A percentile compares a stretch with the other conserved stretches of the same genome.
These are phyloP conservation scores for Podarcis lilfordi DNA, from an alignment of 2,797 vertebrate species.

Conservation along the genomic window DNA sequence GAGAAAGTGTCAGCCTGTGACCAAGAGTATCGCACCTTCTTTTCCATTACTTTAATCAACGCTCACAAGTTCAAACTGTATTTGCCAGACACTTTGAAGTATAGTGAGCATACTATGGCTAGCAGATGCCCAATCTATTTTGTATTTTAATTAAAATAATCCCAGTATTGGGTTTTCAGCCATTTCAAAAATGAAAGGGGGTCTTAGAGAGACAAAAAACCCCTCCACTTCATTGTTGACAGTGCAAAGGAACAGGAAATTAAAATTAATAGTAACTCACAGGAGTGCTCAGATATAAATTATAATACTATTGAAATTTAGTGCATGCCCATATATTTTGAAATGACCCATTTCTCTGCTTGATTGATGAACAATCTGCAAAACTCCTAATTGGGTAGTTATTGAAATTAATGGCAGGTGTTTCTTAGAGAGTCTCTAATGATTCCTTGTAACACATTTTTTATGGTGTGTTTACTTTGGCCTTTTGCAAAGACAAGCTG, in stretches of 20 bases:
- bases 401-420: slow-evolving; percentile 59
- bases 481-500: neutral
- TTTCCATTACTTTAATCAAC: slow-evolving; percentile 2
- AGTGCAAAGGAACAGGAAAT: slow-evolving; percentile 40
- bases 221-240: slow-evolving; percentile 24
- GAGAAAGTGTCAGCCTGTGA: neutral
- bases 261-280: slow-evolving; percentile 50
- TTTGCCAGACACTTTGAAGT: slow-evolving; percentile 3
- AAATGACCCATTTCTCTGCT: slow-evolving; percentile 56
- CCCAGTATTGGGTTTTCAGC: slow-evolving; percentile 38
- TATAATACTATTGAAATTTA: slow-evolving; percentile 21
- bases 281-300: slow-evolving; percentile 21
- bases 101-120: neutral
- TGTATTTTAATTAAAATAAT: neutral
- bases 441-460: neutral
- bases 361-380: slow-evolving; percentile 57
- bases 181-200: slow-evolving; percentile 27
- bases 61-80: neutral
- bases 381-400: slow-evolving; percentile 50
- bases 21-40: neutral
- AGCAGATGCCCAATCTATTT: neutral
- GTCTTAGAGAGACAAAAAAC: slow-evolving; percentile 27
- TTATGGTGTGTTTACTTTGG: neutral
- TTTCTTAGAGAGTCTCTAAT: slow-evolving; percentile 27
- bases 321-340: slow-evolving; percentile 42